Base-by-base conservation (phyloP, 2,888 invertebrate genomes). In the Troides aeacus region DNA sequence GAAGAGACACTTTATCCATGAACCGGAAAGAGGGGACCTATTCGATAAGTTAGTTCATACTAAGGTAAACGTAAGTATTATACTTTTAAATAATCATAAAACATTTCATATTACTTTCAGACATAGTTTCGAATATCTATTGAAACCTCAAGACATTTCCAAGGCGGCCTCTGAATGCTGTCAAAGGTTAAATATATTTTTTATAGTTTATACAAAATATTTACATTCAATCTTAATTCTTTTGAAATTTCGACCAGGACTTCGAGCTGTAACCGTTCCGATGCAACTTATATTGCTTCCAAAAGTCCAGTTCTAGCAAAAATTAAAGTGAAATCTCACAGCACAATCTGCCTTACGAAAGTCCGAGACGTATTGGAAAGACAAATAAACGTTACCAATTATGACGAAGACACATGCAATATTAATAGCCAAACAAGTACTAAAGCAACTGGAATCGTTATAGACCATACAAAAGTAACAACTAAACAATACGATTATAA, bases 141-240 rank as follows among this genome's bases (percentile, higher is more conserved):
- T 90, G 66, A 80, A 81, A 67, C 88, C 90, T 1, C 86, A 88
- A 75, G 82, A 84, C 36, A 64, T 85, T 21, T 75, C 79, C 18
- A 78, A 79, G 6, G 77, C 82, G 17, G 74, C 78, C n/a, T 89
- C 88, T 0, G 86, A 84, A 69, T 80, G 78, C 72, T 81, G 78
- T 59, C 79, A 77, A 68, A 76, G 77, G 89, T 89, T 76, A 56
- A 30, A 42, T 56, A 63, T 63, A 64, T 36, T 8, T 21, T 63
- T 18, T 21, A 18, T 57, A 57, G 18, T 57, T 57, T 6, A 21
- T 8, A 21, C 18, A 57, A 21, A 21, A 57, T 57, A 21, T n/a
- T 21, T 21, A 17, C 18, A 50, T 50, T 57, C 6, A 21, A 6
- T 21, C 15, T 57, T 57, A 21, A 57, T 57, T 57, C 10, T 8